Evolutionary conservation across 2,888 invertebrate genomes (phyloP).

Genomic region (Eupithecia subfuscata): DNA sequence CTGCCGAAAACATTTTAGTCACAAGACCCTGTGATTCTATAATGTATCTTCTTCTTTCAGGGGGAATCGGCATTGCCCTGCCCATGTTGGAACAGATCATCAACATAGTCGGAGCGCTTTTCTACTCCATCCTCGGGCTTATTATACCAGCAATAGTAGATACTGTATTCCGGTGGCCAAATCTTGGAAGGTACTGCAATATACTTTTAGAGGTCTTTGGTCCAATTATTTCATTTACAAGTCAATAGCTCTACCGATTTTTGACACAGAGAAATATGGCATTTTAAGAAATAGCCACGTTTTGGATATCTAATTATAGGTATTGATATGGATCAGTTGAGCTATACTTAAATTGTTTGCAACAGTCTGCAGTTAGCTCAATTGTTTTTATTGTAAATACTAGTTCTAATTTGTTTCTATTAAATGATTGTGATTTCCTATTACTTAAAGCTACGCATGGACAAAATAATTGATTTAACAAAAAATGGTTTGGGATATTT

Average conservation of each 20-base stretch:
- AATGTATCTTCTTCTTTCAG: constrained; percentile 47
- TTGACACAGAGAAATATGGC: background rate
- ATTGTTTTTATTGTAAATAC: no score
- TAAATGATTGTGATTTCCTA: no score
- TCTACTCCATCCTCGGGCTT: constrained; percentile 89
- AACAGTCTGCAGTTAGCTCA: no score
- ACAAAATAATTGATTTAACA: background rate
- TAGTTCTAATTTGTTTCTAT: no score
- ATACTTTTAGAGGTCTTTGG: background rate
- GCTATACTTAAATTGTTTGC: no score
- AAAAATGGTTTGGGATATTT: background rate
- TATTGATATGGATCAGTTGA: no score
- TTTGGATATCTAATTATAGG: no score
- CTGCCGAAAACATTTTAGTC: background rate
- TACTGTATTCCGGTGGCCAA: constrained; percentile 87
- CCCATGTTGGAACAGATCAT: constrained; percentile 79
- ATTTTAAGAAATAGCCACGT: no score
- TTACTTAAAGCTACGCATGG: background rate
- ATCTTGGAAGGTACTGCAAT: constrained; percentile 79
- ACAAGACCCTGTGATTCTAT: background rate
- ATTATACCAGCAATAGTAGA: constrained; percentile 90
- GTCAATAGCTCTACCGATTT: background rate
- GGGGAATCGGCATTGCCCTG: constrained; percentile 88
- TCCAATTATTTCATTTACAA: background rate
- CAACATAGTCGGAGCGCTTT: constrained; percentile 80